These are phyloP conservation scores for Tridacna gigas DNA, from an alignment of 2,888 invertebrate species.

Conservation along the genomic window DNA sequence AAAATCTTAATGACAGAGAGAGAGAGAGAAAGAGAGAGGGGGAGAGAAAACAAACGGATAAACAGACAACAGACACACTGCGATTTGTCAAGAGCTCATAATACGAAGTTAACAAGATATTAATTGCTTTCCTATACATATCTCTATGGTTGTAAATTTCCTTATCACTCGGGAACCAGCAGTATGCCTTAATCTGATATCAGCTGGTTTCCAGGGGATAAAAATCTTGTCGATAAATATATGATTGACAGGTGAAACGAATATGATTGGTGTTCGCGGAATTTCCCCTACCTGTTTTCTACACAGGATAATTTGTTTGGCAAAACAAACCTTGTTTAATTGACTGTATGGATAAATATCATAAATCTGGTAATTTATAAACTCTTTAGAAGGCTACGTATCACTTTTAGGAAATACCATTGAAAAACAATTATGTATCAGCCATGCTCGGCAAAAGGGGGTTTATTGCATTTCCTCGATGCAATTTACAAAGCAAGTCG, in stretches of 20 bases:
- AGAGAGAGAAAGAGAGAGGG: background rate
- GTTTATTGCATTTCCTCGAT: too few relatives aligned
- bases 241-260: conserved; percentile 1
- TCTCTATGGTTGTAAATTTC: background rate
- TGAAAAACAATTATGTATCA: too few relatives aligned
- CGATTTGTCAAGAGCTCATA: background rate
- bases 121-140: background rate
- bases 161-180: conserved; percentile 17
- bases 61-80: background rate
- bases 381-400: too few relatives aligned
- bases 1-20: too few relatives aligned
- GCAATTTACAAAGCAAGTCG: too few relatives aligned
- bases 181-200: conserved; percentile 14
- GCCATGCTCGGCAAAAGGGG: too few relatives aligned
- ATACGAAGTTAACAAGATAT: conserved; percentile 1
- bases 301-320: background rate
- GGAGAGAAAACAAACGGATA: background rate
- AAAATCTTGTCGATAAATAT: background rate
- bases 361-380: too few relatives aligned
- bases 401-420: too few relatives aligned
- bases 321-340: background rate
- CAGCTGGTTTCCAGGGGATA: conserved; percentile 15
- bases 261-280: background rate
- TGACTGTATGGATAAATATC: background rate
- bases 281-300: background rate